A percentile compares a stretch with the other conserved stretches of the same genome.
phyloP scores from a whole-genome alignment of 2,113 vertebrate genomes.

The Spea bombifrons region DNA sequence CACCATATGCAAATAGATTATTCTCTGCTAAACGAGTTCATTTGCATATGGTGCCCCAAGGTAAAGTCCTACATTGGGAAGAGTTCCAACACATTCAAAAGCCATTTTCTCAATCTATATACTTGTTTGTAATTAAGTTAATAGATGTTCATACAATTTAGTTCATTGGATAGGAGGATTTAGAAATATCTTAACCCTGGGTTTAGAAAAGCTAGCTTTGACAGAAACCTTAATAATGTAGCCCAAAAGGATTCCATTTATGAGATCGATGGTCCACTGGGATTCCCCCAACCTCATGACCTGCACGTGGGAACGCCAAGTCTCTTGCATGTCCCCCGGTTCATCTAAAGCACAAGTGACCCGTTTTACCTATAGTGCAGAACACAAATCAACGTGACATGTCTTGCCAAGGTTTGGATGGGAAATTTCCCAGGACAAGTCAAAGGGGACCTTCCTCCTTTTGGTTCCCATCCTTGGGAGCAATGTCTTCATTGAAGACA shows the following conservation, averaged over 20 bases:
- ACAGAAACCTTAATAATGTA: too few species aligned
- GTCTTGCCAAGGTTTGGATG: conserved; percentile 3
- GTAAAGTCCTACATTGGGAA: too few species aligned
- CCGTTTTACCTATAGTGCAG: not conserved
- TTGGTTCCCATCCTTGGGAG: conserved; percentile 34
- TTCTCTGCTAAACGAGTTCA: too few species aligned
- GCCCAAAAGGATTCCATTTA: not conserved
- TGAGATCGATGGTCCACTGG: not conserved
- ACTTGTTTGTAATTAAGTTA: too few species aligned
- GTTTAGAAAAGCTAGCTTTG: too few species aligned
- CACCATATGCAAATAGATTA: too few species aligned
- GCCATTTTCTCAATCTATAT: too few species aligned
- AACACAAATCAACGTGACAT: conserved; percentile 34
- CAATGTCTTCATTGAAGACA: conserved; percentile 16
- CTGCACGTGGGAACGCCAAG: not conserved
- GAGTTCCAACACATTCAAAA: too few species aligned
- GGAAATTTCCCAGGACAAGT: conserved; percentile 27
- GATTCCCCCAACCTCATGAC: not conserved
- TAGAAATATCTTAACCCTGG: too few species aligned
- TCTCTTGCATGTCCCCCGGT: not conserved
- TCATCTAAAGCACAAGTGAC: not conserved
- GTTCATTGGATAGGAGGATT: too few species aligned
- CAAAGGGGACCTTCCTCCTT: conserved; percentile 17
- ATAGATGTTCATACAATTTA: too few species aligned
- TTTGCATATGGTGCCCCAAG: too few species aligned